Evolutionary conservation across 30 jellyfish, hydroid and myxozoan genomes (phyloP), one percentile per base, ranked within the genome.

Genomic region (Aurelia coerulea): DNA sequence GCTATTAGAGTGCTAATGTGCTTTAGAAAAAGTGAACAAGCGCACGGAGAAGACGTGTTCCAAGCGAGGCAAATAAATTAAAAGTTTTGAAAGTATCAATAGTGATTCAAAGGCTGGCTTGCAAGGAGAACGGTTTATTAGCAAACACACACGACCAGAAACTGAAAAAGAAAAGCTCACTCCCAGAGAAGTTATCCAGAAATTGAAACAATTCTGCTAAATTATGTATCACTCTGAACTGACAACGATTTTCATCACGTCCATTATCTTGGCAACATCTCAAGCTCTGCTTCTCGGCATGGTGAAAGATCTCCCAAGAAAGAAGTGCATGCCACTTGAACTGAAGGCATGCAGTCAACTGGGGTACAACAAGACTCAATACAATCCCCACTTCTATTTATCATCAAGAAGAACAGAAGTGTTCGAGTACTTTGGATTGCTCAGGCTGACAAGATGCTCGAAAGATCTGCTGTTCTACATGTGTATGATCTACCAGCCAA

Each of bases 401-500:
- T 41, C 83, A 10, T 58, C 90, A 10, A 58, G 90, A 49, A 54
- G 74, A 23, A 53, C 96, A 18, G 90, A 80, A 53, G 73, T 81
- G n/a, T 63, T 67, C 50, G 78, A 79, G 63, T 91, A 84, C 59
- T 66, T 91, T 18, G 78, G 83, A 11, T 77, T 84, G 32, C 74
- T 91, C n/a, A 83, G 81, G 2, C 33, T 62, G 73, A 85, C 91
- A 19, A 81, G 65, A 29, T 91, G 97, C 82, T 91, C 96, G 16
- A 66, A 79, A 31, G 81, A 84, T 68, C 23, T 84, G 87, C 42
- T 91, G 56, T 91, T 91, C 60, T 91, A 84, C 88, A 67, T 85
- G 41, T 91, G 97, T 85, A 79, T 90, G 90, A 73, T 87, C 80
- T 91, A 91, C 56, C 87, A 88, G 32, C 97, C 97, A 35, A 77